phyloP scores from a whole-genome alignment of 2,797 vertebrate species.

The Leucoraja ocellata region DNA sequence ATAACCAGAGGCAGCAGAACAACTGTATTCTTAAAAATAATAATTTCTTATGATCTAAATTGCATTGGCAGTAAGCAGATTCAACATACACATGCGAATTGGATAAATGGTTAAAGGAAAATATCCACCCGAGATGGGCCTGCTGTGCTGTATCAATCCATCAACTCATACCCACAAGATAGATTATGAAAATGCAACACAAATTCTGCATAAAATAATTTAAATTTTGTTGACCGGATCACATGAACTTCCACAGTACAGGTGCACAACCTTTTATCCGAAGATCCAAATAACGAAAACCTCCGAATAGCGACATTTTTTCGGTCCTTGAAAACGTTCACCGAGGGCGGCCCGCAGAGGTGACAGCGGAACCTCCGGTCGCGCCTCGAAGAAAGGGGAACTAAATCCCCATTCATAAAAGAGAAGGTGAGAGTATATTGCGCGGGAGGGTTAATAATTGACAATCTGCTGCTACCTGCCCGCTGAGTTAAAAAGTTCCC shows the following conservation, averaged over 20 bases:
- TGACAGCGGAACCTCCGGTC: too few species aligned
- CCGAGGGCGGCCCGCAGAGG: too few species aligned
- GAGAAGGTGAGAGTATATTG: too few species aligned
- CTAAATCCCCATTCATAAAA: too few species aligned
- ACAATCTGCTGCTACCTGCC: too few species aligned
- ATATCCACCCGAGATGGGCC: not conserved
- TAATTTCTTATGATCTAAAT: not conserved
- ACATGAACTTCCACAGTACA: not conserved
- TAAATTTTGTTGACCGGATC: not conserved
- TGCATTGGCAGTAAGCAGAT: not conserved
- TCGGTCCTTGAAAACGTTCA: too few species aligned
- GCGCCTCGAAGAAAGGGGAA: too few species aligned
- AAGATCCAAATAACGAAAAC: too few species aligned
- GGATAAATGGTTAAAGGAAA: not conserved
- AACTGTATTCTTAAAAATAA: not conserved
- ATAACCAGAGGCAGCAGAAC: not conserved
- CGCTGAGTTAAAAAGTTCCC: too few species aligned
- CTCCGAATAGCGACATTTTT: too few species aligned
- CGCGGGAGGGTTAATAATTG: too few species aligned
- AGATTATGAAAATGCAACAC: not conserved
- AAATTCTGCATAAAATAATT: not conserved
- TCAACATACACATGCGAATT: not conserved
- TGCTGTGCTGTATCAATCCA: not conserved
- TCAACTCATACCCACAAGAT: not conserved
- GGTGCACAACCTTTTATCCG: too few species aligned